Conservation (phyloP, 2,797 vertebrate genomes). For the Takifugu rubripes region DNA sequence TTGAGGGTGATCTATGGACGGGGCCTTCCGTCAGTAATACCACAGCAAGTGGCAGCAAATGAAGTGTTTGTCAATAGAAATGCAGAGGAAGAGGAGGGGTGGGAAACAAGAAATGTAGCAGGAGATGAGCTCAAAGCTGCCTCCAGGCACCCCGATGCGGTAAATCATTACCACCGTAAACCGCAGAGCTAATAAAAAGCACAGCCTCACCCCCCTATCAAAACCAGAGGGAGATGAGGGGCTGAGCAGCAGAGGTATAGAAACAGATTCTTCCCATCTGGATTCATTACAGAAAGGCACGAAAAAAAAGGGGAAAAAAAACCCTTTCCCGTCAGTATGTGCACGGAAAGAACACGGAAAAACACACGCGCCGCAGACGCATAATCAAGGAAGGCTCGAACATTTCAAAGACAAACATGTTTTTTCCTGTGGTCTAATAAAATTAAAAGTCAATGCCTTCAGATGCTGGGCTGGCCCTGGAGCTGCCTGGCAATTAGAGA, state of each 20-base stretch:
- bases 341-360: constrained; percentile 15
- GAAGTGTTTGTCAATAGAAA: constrained; percentile 47
- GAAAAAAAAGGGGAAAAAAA: constrained; percentile 62
- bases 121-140: constrained; percentile 66
- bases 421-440: constrained; percentile 86
- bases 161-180: constrained; percentile 79
- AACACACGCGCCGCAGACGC: constrained; percentile 53
- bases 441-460: constrained; percentile 77
- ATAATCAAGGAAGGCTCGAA: constrained; percentile 77
- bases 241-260: constrained; percentile 56
- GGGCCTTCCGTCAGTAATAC: constrained; percentile 36
- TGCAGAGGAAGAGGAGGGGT: constrained; percentile 12
- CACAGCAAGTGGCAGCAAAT: constrained; percentile 59
- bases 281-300: constrained; percentile 74
- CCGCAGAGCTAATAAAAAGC: constrained; percentile 75
- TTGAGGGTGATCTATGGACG: constrained; percentile 24
- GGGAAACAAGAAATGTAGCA: constrained; percentile 26
- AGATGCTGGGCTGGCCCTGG: constrained; percentile 66
- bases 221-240: constrained; percentile 64
- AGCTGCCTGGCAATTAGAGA: constrained; percentile 79
- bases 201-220: constrained; percentile 70
- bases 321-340: constrained; percentile 6
- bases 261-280: constrained; percentile 78
- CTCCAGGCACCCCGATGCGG: constrained; percentile 66
- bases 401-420: constrained; percentile 85